Conservation (phyloP, 2,888 invertebrate genomes). For the Odontocolon sp. region DNA sequence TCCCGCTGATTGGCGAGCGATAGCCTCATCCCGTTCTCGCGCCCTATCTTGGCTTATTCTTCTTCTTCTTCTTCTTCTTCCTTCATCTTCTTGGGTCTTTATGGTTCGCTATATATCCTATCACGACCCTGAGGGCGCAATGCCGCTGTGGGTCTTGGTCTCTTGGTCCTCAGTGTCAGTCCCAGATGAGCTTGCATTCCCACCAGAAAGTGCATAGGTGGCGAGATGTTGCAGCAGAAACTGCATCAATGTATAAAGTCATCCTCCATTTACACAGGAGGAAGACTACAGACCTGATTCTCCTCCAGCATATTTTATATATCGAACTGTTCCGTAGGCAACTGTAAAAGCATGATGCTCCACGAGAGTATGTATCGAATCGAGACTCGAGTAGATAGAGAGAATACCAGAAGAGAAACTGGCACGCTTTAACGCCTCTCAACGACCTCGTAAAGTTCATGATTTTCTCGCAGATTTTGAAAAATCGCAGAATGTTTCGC, state of each 20-base stretch:
- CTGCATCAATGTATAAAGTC: not conserved
- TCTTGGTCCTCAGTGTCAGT: constrained; percentile 7
- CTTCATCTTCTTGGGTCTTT: constrained; percentile 29
- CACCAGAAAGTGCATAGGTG: constrained; percentile 17
- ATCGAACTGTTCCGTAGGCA: constrained; percentile 25
- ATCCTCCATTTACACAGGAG: not conserved
- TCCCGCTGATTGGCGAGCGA: constrained; percentile 60
- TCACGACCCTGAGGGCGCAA: constrained; percentile 44
- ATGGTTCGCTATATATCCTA: constrained; percentile 42
- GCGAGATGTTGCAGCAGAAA: not conserved
- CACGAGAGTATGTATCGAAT: not conserved
- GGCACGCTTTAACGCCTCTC: constrained; percentile 44
- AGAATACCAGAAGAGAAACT: not conserved
- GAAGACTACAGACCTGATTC: constrained; percentile 26
- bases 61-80: not conserved
- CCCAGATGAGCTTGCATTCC: constrained; percentile 35
- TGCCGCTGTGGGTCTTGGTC: constrained; percentile 35
- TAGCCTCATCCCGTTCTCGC: constrained; percentile 54
- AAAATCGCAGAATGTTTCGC: not conserved
- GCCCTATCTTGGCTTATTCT: constrained; percentile 1
- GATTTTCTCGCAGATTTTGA: constrained; percentile 2
- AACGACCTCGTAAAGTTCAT: constrained; percentile 55
- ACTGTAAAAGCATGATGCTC: constrained; percentile 28
- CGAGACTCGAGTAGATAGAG: constrained; percentile 5
- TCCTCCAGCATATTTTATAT: constrained; percentile 5